These are phyloP conservation scores for Philhelius pedissequus DNA, from an alignment of 2,888 invertebrate species.

Conservation along the genomic window DNA sequence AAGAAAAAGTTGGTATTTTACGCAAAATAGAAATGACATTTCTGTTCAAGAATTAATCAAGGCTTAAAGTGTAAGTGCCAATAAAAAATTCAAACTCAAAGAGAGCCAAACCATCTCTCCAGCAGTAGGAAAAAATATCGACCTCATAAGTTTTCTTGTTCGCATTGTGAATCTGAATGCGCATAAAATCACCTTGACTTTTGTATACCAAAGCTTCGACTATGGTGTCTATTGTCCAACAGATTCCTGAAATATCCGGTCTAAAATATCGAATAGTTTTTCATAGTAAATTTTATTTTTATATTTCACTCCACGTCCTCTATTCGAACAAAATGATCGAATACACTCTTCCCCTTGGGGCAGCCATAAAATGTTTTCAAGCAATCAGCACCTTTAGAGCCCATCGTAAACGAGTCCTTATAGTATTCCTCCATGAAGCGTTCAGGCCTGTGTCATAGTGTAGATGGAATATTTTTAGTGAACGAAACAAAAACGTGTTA, in stretches of 20 bases:
- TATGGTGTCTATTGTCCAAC: background rate
- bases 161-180: background rate
- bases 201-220: no score
- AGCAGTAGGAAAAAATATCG: no score
- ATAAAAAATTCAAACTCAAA: no score
- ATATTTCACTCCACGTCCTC: conserved; percentile 20
- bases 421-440: conserved; percentile 37
- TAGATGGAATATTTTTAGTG: no score
- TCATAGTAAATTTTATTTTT: conserved; percentile 5
- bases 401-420: conserved; percentile 35
- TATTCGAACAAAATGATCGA: conserved; percentile 44
- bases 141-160: background rate
- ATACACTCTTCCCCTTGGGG: conserved; percentile 33
- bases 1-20: no score
- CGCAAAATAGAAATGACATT: no score
- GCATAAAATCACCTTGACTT: background rate
- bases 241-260: background rate
- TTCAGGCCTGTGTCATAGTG: no score
- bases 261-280: background rate
- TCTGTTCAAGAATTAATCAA: no score
- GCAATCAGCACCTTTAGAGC: conserved; percentile 40
- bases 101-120: no score
- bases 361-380: conserved; percentile 28
- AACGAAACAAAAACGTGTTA: background rate
- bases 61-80: no score